Percentiles rank a stretch among this genome's conserved stretches.
These are phyloP conservation scores for Centropyge bicolor DNA, from an alignment of 2,797 vertebrate species.

Conservation along the genomic window DNA sequence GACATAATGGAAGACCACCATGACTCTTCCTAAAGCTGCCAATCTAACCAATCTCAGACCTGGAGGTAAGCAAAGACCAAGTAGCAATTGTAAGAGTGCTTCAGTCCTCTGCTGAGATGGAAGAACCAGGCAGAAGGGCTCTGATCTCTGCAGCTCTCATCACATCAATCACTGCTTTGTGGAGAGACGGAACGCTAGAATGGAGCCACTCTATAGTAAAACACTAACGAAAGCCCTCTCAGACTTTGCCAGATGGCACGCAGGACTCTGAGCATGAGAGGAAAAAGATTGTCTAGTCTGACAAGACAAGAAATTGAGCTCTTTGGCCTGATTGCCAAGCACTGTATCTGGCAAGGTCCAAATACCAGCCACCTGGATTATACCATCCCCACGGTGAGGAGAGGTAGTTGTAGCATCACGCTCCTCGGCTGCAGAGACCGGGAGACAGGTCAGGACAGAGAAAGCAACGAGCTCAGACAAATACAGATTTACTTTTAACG, in stretches of 20 bases:
- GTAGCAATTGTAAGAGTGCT: not conserved
- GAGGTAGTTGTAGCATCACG: not conserved
- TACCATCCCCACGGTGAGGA: not conserved
- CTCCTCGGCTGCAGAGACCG: not conserved
- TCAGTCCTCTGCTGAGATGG: constrained; percentile 1
- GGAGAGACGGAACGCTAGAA: not conserved
- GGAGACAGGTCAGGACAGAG: not conserved
- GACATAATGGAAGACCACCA: not conserved
- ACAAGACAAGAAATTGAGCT: constrained; percentile 24
- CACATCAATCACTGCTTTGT: constrained; percentile 25
- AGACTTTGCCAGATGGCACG: constrained; percentile 26
- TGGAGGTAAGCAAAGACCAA: not conserved
- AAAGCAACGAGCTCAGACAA: not conserved
- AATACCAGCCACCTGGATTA: constrained; percentile 15
- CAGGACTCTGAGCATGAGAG: constrained; percentile 5
- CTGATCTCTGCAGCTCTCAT: constrained; percentile 8
- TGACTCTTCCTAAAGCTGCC: constrained; percentile 3
- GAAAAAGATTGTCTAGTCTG: constrained; percentile 19
- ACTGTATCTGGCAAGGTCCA: constrained; percentile 9
- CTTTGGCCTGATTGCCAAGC: constrained; percentile 20
- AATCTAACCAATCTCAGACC: not conserved
- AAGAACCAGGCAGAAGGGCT: not conserved
- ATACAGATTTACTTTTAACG: not conserved
- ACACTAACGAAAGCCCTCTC: constrained; percentile 7
- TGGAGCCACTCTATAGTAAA: constrained; percentile 4